phyloP scores from a whole-genome alignment of 1,140 invertebrate genomes.

The Oedothorax gibbosus region DNA sequence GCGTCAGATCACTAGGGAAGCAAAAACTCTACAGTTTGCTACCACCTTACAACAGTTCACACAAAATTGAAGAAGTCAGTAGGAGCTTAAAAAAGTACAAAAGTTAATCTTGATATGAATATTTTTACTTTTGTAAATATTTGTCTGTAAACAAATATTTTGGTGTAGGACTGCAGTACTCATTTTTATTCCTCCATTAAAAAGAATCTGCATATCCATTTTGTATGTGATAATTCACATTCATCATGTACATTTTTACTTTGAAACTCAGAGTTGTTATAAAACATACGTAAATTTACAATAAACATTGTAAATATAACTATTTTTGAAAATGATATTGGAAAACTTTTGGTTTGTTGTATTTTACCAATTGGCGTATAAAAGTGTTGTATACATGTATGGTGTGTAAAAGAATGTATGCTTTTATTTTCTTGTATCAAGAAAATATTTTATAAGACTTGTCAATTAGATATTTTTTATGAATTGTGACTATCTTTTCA shows the following conservation, averaged over 20 bases:
- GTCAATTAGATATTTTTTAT: too few species aligned
- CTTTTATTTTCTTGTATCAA: slow-evolving; percentile 51
- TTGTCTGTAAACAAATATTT: slow-evolving; percentile 6
- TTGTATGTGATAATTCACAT: not conserved
- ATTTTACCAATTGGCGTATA: slow-evolving; percentile 10
- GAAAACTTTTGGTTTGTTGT: not conserved
- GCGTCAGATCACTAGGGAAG: slow-evolving; percentile 10
- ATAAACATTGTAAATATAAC: slow-evolving; percentile 6
- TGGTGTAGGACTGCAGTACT: not conserved
- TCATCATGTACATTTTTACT: not conserved
- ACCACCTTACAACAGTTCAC: slow-evolving; percentile 33
- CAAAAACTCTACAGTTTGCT: slow-evolving; percentile 36
- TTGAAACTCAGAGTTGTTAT: not conserved
- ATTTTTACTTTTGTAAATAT: not conserved
- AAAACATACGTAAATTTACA: not conserved
- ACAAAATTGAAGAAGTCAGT: slow-evolving; percentile 33
- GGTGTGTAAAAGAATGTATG: slow-evolving; percentile 4
- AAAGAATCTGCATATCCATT: not conserved
- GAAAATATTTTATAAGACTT: slow-evolving; percentile 24
- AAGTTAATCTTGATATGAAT: not conserved
- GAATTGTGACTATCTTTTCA: too few species aligned
- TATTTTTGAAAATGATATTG: slow-evolving; percentile 28
- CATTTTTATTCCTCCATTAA: not conserved
- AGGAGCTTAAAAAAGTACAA: slow-evolving; percentile 43
- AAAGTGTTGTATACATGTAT: slow-evolving; percentile 28